Evolutionary conservation across 1,140 invertebrate genomes (phyloP).

Genomic region (Eurosta solidaginis): DNA sequence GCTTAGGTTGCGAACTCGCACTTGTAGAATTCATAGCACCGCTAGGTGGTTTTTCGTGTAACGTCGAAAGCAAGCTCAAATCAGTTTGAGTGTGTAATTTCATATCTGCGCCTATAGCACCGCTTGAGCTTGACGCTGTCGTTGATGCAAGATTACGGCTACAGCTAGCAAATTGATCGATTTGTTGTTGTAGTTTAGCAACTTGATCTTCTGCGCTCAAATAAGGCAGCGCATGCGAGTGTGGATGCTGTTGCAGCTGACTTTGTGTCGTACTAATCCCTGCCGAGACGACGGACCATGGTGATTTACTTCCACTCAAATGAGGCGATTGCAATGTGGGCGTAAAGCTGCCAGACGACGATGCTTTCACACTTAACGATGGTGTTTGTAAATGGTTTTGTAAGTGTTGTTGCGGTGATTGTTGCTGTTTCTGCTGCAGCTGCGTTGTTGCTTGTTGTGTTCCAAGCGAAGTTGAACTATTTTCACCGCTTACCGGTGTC

Average conservation of each 20-base stretch:
- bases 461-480: not conserved
- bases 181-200: constrained; percentile 51
- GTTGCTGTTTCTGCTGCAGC: not conserved
- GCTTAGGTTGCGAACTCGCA: constrained; percentile 40
- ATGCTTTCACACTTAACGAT: constrained; percentile 36
- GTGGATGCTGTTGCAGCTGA: constrained; percentile 33
- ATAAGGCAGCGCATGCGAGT: constrained; percentile 32
- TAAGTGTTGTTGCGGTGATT: not conserved
- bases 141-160: constrained; percentile 42
- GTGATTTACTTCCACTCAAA: not conserved
- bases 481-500: constrained; percentile 27
- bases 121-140: constrained; percentile 6
- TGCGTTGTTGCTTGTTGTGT: not conserved
- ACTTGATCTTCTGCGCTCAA: constrained; percentile 53
- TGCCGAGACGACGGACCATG: not conserved
- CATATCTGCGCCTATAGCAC: not conserved
- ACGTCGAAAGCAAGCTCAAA: not conserved
- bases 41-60: not conserved
- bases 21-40: not conserved
- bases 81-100: not conserved
- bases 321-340: constrained; percentile 3
- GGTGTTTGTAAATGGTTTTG: constrained; percentile 35
- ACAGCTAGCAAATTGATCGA: constrained; percentile 50
- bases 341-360: constrained; percentile 42
- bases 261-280: constrained; percentile 16